Evolutionary conservation across 1,140 invertebrate species (phyloP).

Genomic region (Ceratina japonica): DNA sequence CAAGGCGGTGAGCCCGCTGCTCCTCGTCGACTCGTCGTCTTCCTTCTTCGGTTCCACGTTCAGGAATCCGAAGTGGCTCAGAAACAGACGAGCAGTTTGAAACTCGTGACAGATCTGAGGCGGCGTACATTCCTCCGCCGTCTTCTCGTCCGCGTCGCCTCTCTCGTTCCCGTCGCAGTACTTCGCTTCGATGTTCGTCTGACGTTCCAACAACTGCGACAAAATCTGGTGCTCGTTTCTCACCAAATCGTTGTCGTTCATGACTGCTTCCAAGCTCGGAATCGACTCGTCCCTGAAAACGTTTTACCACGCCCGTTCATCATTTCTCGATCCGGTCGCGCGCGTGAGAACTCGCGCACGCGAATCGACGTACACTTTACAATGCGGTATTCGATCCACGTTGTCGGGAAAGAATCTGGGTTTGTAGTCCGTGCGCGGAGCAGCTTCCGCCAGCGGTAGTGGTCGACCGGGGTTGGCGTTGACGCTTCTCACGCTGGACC

Average conservation of each 20-base stretch:
- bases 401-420: slow-evolving; percentile 91
- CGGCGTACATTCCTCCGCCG: slow-evolving; percentile 86
- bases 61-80: slow-evolving; percentile 96
- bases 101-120: slow-evolving; percentile 93
- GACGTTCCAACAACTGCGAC: slow-evolving; percentile 72
- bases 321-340: not conserved
- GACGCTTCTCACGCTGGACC: slow-evolving; percentile 86
- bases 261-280: slow-evolving; percentile 87
- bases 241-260: slow-evolving; percentile 80
- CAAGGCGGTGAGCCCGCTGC: slow-evolving; percentile 86
- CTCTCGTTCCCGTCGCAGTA: slow-evolving; percentile 78
- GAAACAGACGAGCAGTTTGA: slow-evolving; percentile 94
- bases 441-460: slow-evolving; percentile 86
- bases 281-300: slow-evolving; percentile 88
- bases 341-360: not conserved
- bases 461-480: slow-evolving; percentile 88
- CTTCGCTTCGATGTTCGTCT: slow-evolving; percentile 80
- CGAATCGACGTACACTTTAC: slow-evolving; percentile 85
- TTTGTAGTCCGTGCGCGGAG: slow-evolving; percentile 82
- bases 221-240: slow-evolving; percentile 78
- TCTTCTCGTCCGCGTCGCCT: slow-evolving; percentile 79
- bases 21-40: slow-evolving; percentile 77
- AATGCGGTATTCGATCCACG: slow-evolving; percentile 88
- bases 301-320: not conserved
- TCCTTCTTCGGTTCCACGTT: slow-evolving; percentile 86